Conservation (phyloP, 1,140 invertebrate genomes). For the Solenopsis fugax region DNA sequence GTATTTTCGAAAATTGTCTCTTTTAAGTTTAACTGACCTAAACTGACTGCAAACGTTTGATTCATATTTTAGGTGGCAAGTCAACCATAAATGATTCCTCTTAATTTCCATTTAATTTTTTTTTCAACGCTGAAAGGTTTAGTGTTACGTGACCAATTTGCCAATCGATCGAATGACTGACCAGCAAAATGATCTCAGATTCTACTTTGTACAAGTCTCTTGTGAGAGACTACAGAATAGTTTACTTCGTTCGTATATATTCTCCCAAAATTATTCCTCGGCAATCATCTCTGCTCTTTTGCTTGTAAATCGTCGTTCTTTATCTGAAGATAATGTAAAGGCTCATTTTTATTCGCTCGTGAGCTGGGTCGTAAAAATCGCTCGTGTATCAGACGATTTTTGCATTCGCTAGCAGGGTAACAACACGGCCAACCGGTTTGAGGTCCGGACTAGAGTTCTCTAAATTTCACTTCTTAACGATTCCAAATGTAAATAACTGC, state of each 20-base stretch:
- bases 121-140: neutral
- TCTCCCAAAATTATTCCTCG: neutral
- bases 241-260: neutral
- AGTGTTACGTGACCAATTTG: constrained; percentile 11
- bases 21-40: neutral
- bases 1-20: neutral
- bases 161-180: neutral
- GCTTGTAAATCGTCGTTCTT: neutral
- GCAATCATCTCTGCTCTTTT: neutral
- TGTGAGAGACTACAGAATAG: neutral
- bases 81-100: neutral
- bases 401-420: constrained; percentile 44
- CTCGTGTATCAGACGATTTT: constrained; percentile 50
- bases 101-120: neutral
- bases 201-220: neutral
- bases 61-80: constrained; percentile 15
- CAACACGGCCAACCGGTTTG: constrained; percentile 27
- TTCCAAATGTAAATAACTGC: constrained; percentile 60
- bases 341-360: constrained; percentile 57
- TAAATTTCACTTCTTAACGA: constrained; percentile 68
- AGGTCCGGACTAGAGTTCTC: constrained; percentile 21
- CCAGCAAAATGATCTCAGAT: neutral
- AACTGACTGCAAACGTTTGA: neutral
- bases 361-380: constrained; percentile 41
- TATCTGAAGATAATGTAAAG: neutral